phyloP scores from a whole-genome alignment of 2,797 vertebrate species.

The Adelosebastes latens region DNA sequence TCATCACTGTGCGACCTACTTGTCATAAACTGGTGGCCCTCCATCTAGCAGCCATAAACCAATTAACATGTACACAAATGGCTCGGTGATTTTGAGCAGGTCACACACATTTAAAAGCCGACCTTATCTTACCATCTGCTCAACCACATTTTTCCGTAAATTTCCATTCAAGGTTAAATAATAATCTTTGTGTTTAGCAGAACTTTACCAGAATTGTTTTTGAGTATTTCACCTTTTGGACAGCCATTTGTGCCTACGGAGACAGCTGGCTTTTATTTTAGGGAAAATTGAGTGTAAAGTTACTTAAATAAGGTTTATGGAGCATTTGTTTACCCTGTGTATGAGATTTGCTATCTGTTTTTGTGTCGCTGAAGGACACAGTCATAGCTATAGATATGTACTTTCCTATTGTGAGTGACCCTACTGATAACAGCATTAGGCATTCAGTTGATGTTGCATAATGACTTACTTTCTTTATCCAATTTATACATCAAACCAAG shows the following conservation, averaged over 20 bases:
- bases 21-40: conserved; percentile 16
- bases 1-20: conserved; percentile 3
- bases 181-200: not conserved
- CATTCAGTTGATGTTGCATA: not conserved
- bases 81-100: not conserved
- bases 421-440: not conserved
- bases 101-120: not conserved
- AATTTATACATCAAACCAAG: not conserved
- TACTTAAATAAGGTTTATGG: not conserved
- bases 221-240: not conserved
- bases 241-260: fast-evolving
- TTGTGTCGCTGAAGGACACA: not conserved
- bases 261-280: not conserved
- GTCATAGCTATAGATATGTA: not conserved
- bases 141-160: not conserved
- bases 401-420: not conserved
- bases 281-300: too few species aligned
- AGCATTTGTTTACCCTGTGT: not conserved
- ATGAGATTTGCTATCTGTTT: not conserved
- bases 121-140: conserved; percentile 8
- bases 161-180: not conserved
- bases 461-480: not conserved
- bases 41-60: conserved; percentile 33
- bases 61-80: conserved; percentile 52
- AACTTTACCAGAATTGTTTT: not conserved